Evolutionary conservation across 2,888 invertebrate genomes (phyloP).

Genomic region (Entomobrya proxima): DNA sequence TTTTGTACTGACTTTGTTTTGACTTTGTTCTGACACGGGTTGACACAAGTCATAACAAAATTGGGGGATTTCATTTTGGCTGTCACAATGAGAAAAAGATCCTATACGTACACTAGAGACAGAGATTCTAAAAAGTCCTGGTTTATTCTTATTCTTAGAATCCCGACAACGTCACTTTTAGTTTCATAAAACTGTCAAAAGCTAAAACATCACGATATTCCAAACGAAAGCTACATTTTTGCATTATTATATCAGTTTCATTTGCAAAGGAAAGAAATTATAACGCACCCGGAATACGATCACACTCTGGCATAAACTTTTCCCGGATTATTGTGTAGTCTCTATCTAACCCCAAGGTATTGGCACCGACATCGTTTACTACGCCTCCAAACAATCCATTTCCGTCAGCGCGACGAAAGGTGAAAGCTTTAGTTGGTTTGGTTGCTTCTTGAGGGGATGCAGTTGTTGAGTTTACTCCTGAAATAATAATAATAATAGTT

Average conservation of each 20-base stretch:
- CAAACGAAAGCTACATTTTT: too few species aligned
- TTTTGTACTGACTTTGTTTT: neutral
- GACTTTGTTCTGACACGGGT: neutral
- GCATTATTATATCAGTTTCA: too few species aligned
- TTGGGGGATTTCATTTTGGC: neutral
- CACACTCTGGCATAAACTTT: constrained; percentile 71
- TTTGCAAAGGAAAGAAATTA: neutral
- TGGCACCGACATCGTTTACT: constrained; percentile 44
- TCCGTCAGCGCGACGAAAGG: constrained; percentile 61
- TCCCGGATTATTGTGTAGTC: constrained; percentile 73
- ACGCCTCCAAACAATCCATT: constrained; percentile 53
- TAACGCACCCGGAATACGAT: constrained; percentile 69
- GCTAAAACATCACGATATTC: too few species aligned
- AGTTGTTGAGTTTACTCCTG: constrained; percentile 48
- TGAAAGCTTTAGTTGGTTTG: constrained; percentile 68
- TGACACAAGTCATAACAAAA: neutral
- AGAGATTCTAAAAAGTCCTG: neutral
- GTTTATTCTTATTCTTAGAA: neutral
- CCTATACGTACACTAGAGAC: neutral
- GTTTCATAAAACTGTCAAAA: constrained; percentile 26
- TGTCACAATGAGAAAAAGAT: neutral
- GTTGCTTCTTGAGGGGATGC: constrained; percentile 55
- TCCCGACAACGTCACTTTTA: neutral
- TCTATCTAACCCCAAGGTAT: constrained; percentile 65
- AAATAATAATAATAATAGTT: neutral